Conservation (phyloP, 2,797 vertebrate species). For the Gymnothorax reevesii region DNA sequence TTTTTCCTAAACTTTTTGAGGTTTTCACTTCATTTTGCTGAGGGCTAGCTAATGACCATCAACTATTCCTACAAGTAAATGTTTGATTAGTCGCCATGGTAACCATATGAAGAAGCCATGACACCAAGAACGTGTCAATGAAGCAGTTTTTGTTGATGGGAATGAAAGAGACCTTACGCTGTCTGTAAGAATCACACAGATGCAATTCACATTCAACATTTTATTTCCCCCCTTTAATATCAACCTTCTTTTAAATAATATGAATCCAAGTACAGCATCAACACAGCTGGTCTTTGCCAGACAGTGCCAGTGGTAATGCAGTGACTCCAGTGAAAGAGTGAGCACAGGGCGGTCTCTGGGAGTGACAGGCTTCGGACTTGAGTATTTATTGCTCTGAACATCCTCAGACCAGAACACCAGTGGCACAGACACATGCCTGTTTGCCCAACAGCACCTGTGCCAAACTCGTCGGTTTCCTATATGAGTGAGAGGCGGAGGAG, state of each 20-base stretch:
- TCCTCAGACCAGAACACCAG: neutral
- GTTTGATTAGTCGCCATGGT: too few species aligned
- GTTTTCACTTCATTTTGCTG: too few species aligned
- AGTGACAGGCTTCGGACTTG: neutral
- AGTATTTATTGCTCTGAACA: neutral
- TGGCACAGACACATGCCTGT: neutral
- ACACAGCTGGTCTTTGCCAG: constrained; percentile 62
- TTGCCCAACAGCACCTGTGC: neutral
- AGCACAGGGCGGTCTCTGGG: constrained; percentile 36
- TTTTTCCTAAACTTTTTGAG: too few species aligned
- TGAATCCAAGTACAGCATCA: constrained; percentile 65
- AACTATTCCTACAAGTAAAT: too few species aligned
- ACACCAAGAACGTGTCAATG: too few species aligned
- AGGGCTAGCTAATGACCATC: too few species aligned
- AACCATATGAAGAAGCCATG: too few species aligned
- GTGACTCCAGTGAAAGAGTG: constrained; percentile 64
- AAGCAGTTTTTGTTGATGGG: too few species aligned
- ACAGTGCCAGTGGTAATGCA: constrained; percentile 66
- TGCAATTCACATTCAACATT: constrained; percentile 53
- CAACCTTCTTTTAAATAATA: constrained; percentile 70
- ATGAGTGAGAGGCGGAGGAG: neutral
- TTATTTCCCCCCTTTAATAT: constrained; percentile 70
- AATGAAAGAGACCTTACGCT: too few species aligned
- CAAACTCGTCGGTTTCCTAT: neutral
- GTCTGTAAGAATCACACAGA: neutral